Evolutionary conservation across 2,797 vertebrate genomes (phyloP).

Genomic region (Crypturellus tataupa): DNA sequence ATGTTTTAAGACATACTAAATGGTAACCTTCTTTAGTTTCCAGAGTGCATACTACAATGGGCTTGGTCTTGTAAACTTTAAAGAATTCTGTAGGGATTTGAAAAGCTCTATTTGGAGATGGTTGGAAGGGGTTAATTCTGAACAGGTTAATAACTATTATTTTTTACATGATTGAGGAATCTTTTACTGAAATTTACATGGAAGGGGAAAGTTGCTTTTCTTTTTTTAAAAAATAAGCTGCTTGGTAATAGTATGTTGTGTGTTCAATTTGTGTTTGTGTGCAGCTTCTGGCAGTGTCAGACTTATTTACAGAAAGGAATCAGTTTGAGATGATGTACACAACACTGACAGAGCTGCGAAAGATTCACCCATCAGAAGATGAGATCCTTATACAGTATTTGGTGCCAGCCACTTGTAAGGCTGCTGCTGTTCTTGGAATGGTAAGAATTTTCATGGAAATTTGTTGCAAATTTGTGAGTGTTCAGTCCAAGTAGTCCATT

Average conservation of each 20-base stretch:
- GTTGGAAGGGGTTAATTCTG: neutral
- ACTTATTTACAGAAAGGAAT: conserved; percentile 97
- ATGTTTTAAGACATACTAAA: neutral
- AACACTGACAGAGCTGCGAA: conserved; percentile 92
- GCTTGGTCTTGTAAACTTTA: neutral
- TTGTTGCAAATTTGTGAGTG: neutral
- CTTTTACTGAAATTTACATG: neutral
- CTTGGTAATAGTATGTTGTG: neutral
- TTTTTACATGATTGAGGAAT: neutral
- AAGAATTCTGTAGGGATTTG: neutral
- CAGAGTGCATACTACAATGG: neutral
- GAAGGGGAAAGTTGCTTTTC: neutral
- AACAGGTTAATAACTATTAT: neutral
- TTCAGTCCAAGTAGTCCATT: neutral
- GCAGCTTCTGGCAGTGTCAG: conserved; percentile 96
- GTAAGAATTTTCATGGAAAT: conserved; percentile 79
- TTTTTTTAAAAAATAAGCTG: neutral
- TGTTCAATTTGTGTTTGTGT: neutral
- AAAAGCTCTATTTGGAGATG: neutral
- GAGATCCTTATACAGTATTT: conserved; percentile 97
- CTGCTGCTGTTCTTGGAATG: conserved; percentile 97
- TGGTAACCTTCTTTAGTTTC: neutral
- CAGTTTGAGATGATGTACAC: conserved; percentile 99
- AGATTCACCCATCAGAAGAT: conserved; percentile 94
- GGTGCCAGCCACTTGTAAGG: conserved; percentile 96